phyloP scores from a whole-genome alignment of 2,797 vertebrate genomes.

The Acanthornis magna region DNA sequence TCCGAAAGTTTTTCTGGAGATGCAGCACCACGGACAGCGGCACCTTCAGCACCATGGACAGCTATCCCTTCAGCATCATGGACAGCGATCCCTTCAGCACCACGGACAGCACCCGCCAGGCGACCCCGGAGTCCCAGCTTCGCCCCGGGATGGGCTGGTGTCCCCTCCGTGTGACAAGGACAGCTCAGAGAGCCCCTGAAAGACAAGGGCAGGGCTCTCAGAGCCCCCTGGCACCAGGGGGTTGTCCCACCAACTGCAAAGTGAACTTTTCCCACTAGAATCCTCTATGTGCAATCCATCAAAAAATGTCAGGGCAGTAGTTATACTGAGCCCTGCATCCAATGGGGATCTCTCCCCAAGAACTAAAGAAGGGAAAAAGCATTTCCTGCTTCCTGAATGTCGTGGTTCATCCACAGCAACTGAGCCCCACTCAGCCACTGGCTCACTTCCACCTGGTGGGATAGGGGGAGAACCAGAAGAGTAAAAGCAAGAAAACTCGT shows the following conservation, averaged over 20 bases:
- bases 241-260: accelerated
- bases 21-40: background rate
- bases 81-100: background rate
- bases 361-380: background rate
- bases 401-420: background rate
- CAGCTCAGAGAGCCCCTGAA: accelerated
- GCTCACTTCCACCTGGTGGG: background rate
- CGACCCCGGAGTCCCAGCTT: accelerated
- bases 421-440: background rate
- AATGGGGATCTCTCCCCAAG: accelerated
- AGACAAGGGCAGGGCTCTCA: background rate
- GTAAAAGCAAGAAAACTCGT: background rate
- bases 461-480: accelerated
- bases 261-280: accelerated
- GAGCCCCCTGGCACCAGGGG: background rate
- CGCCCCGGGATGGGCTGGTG: accelerated
- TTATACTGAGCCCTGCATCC: accelerated
- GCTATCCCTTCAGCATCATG: accelerated
- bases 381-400: background rate
- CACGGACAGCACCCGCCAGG: background rate
- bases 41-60: background rate
- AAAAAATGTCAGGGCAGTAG: accelerated
- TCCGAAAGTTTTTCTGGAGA: accelerated
- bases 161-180: accelerated
- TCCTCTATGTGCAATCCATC: accelerated